These are phyloP conservation scores for Xenopus petersii DNA, from an alignment of 2,797 vertebrate species.

Conservation along the genomic window DNA sequence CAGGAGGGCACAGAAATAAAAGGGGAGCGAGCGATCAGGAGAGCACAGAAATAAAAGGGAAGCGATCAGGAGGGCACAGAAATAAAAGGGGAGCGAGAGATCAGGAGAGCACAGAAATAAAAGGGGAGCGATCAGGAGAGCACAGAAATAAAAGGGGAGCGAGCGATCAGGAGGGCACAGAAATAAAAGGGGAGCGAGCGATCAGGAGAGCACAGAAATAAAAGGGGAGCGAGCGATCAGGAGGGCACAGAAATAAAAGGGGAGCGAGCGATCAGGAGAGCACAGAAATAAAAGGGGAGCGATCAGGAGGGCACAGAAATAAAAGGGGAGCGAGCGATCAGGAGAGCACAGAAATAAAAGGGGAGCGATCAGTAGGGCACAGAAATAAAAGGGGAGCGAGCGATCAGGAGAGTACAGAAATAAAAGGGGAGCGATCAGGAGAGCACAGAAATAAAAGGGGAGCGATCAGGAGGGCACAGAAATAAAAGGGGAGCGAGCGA, in stretches of 20 bases:
- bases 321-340: no score
- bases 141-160: background rate
- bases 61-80: no score
- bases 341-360: background rate
- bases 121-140: background rate
- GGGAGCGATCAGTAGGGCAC: background rate
- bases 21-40: no score
- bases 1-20: background rate
- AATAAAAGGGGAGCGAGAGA: constrained; percentile 10
- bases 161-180: background rate
- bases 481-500: background rate
- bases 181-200: background rate
- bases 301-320: no score
- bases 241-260: constrained; percentile 13
- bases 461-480: background rate
- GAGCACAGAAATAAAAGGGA: no score
- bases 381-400: background rate
- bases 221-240: background rate
- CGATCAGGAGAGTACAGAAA: constrained; percentile 15
- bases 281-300: no score
- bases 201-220: no score
- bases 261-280: constrained; percentile 23
- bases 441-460: background rate
- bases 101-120: background rate
- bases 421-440: constrained; percentile 8